phyloP scores from a whole-genome alignment of 2,113 vertebrate species.

The Nycticryphes semicollaris region DNA sequence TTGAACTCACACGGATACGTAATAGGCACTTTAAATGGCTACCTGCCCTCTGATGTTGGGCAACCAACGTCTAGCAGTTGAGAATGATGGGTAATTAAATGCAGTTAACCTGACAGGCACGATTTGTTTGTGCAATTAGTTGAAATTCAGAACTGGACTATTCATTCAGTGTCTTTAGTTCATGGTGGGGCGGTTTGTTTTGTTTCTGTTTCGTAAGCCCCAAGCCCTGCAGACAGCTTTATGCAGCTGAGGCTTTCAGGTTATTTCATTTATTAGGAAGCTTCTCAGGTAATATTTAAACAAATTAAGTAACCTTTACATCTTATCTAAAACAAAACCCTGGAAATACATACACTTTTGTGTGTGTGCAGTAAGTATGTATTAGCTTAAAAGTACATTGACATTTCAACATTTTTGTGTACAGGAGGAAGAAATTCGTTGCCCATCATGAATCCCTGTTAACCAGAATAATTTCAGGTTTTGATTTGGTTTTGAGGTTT shows the following conservation, averaged over 20 bases:
- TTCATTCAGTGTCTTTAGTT: not conserved
- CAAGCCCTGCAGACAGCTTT: not conserved
- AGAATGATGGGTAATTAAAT: constrained; percentile 5
- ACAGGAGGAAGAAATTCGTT: not conserved
- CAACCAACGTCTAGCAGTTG: constrained; percentile 41
- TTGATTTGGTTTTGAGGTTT: not conserved
- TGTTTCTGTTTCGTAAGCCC: not conserved
- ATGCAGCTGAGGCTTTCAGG: not conserved
- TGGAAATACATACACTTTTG: not conserved
- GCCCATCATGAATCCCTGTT: not conserved
- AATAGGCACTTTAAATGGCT: not conserved
- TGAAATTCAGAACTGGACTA: constrained; percentile 2
- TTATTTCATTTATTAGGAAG: not conserved
- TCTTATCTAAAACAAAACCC: not conserved
- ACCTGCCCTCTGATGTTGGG: not conserved
- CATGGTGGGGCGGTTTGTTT: not conserved
- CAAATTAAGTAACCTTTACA: not conserved
- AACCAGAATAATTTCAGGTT: not conserved
- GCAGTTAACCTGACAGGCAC: not conserved
- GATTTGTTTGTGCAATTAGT: not conserved
- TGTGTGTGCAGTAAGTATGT: not conserved
- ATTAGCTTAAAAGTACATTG: not conserved
- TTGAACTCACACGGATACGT: not conserved
- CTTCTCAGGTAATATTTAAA: not conserved
- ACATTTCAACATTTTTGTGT: not conserved